Evolutionary conservation across 1,140 invertebrate species (phyloP), one percentile per base, ranked within the genome.

Genomic region (Neodiprion virginianus): DNA sequence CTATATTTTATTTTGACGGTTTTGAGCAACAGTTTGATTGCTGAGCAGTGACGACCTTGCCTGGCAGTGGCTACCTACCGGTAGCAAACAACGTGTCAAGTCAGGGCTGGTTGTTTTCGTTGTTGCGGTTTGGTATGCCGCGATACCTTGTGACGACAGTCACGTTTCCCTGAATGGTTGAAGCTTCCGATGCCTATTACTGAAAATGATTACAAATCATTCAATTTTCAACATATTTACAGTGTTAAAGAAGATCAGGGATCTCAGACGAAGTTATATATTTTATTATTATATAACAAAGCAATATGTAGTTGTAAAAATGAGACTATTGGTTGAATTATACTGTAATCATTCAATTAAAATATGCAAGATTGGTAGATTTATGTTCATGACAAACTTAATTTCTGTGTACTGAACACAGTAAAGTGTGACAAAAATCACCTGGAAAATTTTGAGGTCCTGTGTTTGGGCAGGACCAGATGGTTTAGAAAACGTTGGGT

Each of bases 91-190:
- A 83, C 84, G 86, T 85, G 81, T 84, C 82, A 84, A 86, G 84
- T 85, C 84, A 88, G 85, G 84, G 78, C 53, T 87, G 83, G 28
- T 40, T 40, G 76, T 86, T 82, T 78, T 82, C 78, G 81, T 85
- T 86, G 81, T 84, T 83, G 85, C 86, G 85, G 85, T 86, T 85
- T 87, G 84, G 83, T 86, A 82, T 88, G 88, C 89, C 88, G 84
- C 86, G 84, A 87, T 87, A 87, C 86, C 88, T 78, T 79, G 78
- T 85, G 85, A 88, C 83, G 86, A 85, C 85, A 93, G 93, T 96
- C 95, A 96, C 94, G 95, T 96, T 93, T 96, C 95, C 92, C 95
- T 95, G 91, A 96, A 95, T 87, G 95, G 95, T 91, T 96, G 94
- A 88, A 96, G 92, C 92, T 96, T 97, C 91, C 96, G 94, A 93